Base-by-base conservation (phyloP, 2,113 vertebrate genomes). In the Amphilophus citrinellus region DNA sequence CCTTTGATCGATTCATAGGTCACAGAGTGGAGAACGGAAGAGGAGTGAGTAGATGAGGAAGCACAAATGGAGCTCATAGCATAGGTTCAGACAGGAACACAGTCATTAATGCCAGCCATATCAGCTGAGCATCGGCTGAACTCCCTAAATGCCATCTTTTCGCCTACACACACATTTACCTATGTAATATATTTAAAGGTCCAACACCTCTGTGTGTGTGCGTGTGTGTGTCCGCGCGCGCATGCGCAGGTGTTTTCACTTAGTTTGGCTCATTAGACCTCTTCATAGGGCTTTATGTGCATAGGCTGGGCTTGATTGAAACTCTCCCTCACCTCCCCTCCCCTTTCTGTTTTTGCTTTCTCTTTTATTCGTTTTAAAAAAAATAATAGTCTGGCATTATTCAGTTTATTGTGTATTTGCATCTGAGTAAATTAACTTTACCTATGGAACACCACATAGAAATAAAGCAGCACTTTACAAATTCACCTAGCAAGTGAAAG, bases 1-100 rank as follows among this genome's bases (percentile, higher is more conserved):
- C 61, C 66, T 80, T 44, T 63, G 83, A 91, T 90, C 62, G 90
- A 88, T 91, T 88, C 77, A 10, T 61, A 56, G 86, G 84, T 88
- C 76, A 79, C 61, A 37, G 42, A 81, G 77, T 81, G 80, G 73
- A 81, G 78, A 82, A 76, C 30, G 60, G 80, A 56, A 57, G 80
- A 80, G 86, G 63, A 63, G 42, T 75, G 87, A 68, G 77, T 30
- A 77, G 73, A 91, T 57, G 75, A 86, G 77, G 66, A 76, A 81
- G 85, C 56, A 83, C 44, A 85, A 88, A 90, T 82, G 84, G 77
- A 85, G 88, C 82, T 87, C 62, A 59, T 27, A 66, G 76, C 10
- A 17, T 84, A 84, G 81, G 53, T 61, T 83, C 56, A 63, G 60
- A 61, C 77, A 58, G 62, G 62, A 87, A 61, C 79, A 58, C 76